Base-by-base conservation (phyloP, 2,888 invertebrate species). In the Chrysomela aeneicollis region DNA sequence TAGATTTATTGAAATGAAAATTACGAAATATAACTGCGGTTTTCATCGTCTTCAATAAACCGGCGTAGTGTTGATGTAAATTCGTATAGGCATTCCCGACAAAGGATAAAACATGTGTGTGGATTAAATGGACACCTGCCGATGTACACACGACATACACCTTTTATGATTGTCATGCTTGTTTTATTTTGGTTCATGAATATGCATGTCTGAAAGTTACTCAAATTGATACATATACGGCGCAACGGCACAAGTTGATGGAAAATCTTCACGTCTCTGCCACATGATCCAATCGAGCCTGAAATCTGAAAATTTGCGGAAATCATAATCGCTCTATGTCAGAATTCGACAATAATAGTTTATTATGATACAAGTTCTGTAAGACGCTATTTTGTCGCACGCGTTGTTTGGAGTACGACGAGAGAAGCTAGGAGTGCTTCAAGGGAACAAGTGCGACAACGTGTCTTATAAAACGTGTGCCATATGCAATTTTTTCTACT, bases 71-170 rank as follows among this genome's bases (percentile, higher is more conserved):
- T 42, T 15, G 2, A 42, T 42, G 42, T 8, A 42, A 42, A 42
- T 42, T 42, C 42, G 15, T 2, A 42, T 42, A 42, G 15, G n/a
- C 6, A 42, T 42, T 42, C 15, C 42, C 42, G 42, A 42, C 42
- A 42, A 42, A 42, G 42, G n/a, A 42, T 2, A n/a, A 3, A 42
- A 42, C 42, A 42, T 42, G 42, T 42, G 35, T 35, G 42, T 42
- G 42, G 42, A 42, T 42, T 42, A 15, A 42, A 42, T 2, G n/a
- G 42, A 42, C 42, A 42, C 42, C 42, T 42, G 42, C 42, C 9
- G 32, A 10, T 42, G 42, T 42, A 15, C 42, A 42, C 42, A 42
- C 42, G 42, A 42, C 42, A 42, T 42, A 42, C 42, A 42, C 42
- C 42, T 42, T 42, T 42, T 42, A 42, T 42, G 42, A 42, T 15